Percentiles rank a stretch among this genome's conserved stretches.
Evolutionary conservation across 2,888 invertebrate genomes (phyloP).

Genomic region (Drosophila ezoana): DNA sequence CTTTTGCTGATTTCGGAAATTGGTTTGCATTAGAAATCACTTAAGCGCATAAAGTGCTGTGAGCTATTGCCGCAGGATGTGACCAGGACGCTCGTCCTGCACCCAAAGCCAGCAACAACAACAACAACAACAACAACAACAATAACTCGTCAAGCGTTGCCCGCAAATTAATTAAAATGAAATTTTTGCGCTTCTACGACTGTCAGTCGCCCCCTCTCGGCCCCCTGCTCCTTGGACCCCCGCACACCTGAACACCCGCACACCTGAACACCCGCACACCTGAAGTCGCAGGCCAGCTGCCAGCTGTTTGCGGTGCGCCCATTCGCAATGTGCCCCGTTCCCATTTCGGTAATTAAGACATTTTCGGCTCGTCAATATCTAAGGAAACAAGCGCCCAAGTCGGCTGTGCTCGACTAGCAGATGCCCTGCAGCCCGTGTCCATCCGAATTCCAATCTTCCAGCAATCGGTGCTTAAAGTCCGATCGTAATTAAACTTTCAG

Average conservation of each 20-base stretch:
- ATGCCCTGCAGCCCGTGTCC: too few relatives aligned
- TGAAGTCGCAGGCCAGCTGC: conserved; percentile 3
- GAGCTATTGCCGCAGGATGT: conserved; percentile 80
- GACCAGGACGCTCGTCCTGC: conserved; percentile 46
- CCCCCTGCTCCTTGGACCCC: not conserved
- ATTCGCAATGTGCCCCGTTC: conserved; percentile 17
- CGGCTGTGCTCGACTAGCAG: too few relatives aligned
- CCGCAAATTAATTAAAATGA: conserved; percentile 68
- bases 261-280: not conserved
- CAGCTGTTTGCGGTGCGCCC: not conserved
- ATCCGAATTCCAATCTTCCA: too few relatives aligned
- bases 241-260: conserved; percentile 1
- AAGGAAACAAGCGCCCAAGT: conserved; percentile 56
- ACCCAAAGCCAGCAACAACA: conserved; percentile 1
- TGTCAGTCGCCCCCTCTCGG: not conserved
- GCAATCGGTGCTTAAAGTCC: too few relatives aligned
- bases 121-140: conserved; percentile 5
- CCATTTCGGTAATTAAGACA: conserved; percentile 70
- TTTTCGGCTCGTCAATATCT: conserved; percentile 69
- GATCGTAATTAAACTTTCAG: too few relatives aligned
- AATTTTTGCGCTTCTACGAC: conserved; percentile 34
- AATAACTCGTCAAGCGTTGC: conserved; percentile 27
- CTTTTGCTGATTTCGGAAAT: conserved; percentile 81
- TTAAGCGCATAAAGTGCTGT: conserved; percentile 80
- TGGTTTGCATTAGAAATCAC: conserved; percentile 81